Evolutionary conservation across 2,888 invertebrate species (phyloP), one percentile per base, ranked within the genome.

Genomic region (Craniophora ligustri): DNA sequence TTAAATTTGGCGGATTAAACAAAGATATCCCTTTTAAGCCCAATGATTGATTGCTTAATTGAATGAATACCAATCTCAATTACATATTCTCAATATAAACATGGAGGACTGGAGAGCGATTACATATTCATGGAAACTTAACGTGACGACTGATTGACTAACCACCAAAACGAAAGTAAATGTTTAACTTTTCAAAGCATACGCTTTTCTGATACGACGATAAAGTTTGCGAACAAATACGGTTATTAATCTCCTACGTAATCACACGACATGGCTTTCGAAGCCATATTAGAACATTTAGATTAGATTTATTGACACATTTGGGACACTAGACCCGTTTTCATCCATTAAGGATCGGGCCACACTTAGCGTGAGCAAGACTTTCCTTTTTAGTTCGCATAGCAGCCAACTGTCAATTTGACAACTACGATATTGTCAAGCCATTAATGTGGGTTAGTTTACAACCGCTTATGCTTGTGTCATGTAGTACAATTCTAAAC

Each of bases 181-280:
- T 67, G 67, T 61, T 64, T 67, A 46, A 64, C 60, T 42, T 54
- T 21, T 34, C 36, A 28, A 48, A 45, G 61, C 47, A 64, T 61
- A 35, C 59, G 19, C 26, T 13, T 19, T 21, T 32, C 14, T 11
- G 42, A 36, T n/a, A n/a, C n/a, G n/a, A n/a, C n/a, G n/a, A n/a
- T 51, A 42, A 51, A 47, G 44, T 34, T 53, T 21, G 28, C 21
- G 18, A n/a, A n/a, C 26, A 26, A 26, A 26, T n/a, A 26, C 34
- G 6, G 19, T 21, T 11, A 21, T 21, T 36, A 36, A 21, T 36
- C 8, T 19, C 11, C 8, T 21, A 19, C 11, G n/a, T 21, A 13
- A 36, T 21, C 13, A 8, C 19, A 21, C 19, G 3, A 36, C 10
- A 1, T 16, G 6, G 7, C 38, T 21, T 38, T 14, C 26, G 23